Evolutionary conservation across 2,888 invertebrate species (phyloP), one percentile per base, ranked within the genome.

Genomic region (Apotomis betuletana): DNA sequence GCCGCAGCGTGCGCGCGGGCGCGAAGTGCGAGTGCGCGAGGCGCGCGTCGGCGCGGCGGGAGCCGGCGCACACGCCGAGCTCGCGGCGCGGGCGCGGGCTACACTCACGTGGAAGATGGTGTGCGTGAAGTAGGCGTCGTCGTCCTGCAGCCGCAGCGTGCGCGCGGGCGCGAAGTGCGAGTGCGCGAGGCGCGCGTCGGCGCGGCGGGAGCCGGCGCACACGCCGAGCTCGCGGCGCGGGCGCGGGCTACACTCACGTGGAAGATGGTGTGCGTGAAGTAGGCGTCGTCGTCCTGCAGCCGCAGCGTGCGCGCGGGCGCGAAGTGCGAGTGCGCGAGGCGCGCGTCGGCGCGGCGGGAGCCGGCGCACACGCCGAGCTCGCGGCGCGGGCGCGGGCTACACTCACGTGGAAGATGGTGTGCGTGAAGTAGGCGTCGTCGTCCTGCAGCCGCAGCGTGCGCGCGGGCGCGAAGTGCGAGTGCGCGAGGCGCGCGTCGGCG

Each of bases 1-100:
- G 54, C 6, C 54, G 54, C 54, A 55, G 54, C 54, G 54, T 55
- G 27, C 54, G 15, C 0, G 54, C 54, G 9, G 15, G 15, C 1
- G 54, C 54, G 54, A 61, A 60, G 68, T 52, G 52, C 52, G n/a
- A 12, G 52, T 68, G 59, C 60, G 54, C 68, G 38, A 60, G 41
- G 52, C 38, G 51, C 41, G 60, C 98, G 98, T 82, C 97, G 96
- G 87, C 60, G 70, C 44, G 64, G 54, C 54, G 54, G 15, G 54
- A 27, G 9, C 13, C 12, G 52, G 5, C 41, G 41, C 41, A 41
- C 41, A 41, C 41, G 52, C 15, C 41, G 5, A 41, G 41, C 41
- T 41, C 41, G 5, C 41, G 41, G 41, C 41, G 59, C 94, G 49
- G 4, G 3, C 8, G 46, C 10, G 46, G 41, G 41, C 41, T 4